Conservation (phyloP, 2,797 vertebrate genomes). For the Coregonus suidteri region DNA sequence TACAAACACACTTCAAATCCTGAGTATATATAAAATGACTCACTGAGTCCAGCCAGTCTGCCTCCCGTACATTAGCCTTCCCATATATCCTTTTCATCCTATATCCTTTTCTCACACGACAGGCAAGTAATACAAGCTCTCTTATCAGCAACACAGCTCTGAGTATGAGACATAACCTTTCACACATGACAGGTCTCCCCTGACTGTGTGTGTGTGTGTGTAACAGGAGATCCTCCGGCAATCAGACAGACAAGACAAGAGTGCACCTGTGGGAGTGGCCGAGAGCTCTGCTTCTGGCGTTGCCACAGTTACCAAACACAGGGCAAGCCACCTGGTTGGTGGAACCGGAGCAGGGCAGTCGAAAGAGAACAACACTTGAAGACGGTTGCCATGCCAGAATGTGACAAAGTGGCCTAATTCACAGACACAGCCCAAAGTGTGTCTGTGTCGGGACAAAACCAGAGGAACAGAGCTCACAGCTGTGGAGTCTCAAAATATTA, state of each 20-base stretch:
- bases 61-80: neutral
- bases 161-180: neutral
- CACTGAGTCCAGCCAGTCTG: neutral
- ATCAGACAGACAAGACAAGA: constrained; percentile 64
- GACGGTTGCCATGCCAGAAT: constrained; percentile 47
- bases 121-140: neutral
- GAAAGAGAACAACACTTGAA: constrained; percentile 55
- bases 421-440: constrained; percentile 49
- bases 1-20: neutral
- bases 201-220: constrained; percentile 5
- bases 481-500: constrained; percentile 27
- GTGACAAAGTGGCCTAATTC: constrained; percentile 42
- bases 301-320: constrained; percentile 59
- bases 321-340: constrained; percentile 61
- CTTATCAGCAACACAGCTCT: neutral
- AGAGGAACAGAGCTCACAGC: constrained; percentile 43
- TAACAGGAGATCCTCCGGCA: constrained; percentile 52
- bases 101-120: neutral
- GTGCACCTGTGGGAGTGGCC: constrained; percentile 60
- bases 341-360: constrained; percentile 37
- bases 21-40: neutral
- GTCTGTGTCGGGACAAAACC: constrained; percentile 26
- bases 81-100: too few species aligned
- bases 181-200: neutral
- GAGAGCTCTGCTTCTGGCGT: constrained; percentile 37